Percentiles rank a stretch among this genome's conserved stretches.
Evolutionary conservation across 2,888 invertebrate genomes (phyloP).

Genomic region (Bugulina stolonifera): DNA sequence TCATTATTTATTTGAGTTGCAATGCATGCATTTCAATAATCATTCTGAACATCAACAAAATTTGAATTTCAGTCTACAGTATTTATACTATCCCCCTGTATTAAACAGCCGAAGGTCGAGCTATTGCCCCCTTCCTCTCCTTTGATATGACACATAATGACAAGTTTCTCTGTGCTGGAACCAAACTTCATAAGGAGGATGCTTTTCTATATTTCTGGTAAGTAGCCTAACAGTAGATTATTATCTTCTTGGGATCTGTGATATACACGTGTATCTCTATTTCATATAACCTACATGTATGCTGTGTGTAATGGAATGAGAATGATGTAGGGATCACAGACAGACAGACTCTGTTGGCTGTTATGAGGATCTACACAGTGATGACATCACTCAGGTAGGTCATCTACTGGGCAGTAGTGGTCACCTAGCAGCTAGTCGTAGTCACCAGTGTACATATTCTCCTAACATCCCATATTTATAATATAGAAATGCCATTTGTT

Average conservation of each 20-base stretch:
- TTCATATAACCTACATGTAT: background rate
- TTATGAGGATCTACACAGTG: slow-evolving; percentile 22
- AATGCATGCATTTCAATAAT: no score
- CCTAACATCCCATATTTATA: no score
- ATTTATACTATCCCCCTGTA: background rate
- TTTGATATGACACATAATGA: slow-evolving; percentile 20
- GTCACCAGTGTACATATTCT: no score
- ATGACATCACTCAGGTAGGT: slow-evolving; percentile 25
- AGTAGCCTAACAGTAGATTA: no score
- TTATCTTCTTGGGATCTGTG: no score
- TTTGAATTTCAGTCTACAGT: no score
- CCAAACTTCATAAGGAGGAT: slow-evolving; percentile 7
- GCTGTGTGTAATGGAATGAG: background rate
- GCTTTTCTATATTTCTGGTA: slow-evolving; percentile 12
- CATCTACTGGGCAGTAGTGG: no score
- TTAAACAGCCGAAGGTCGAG: background rate
- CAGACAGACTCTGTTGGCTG: slow-evolving; percentile 10
- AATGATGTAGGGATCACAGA: slow-evolving; percentile 4
- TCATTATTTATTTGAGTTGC: no score
- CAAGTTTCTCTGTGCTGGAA: slow-evolving; percentile 14
- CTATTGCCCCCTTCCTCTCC: background rate
- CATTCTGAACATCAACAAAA: no score
- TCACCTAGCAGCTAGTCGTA: no score
- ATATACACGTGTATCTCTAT: no score
- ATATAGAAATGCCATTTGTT: no score